These are phyloP conservation scores for Peromyscus melanophrys DNA, from an alignment of 2,797 vertebrate species.

Conservation along the genomic window DNA sequence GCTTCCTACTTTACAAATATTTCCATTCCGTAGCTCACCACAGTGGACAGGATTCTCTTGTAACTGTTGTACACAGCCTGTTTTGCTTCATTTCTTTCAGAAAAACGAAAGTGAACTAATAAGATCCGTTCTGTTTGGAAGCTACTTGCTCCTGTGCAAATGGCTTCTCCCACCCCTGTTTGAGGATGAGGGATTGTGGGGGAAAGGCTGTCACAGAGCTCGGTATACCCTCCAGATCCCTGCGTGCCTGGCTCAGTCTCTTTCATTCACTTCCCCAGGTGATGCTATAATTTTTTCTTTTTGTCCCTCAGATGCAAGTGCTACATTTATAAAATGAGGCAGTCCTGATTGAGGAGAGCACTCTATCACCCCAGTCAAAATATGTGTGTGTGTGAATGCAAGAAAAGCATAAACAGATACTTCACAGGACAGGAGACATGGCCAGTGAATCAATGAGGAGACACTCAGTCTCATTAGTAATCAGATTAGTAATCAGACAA, in stretches of 20 bases:
- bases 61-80: slow-evolving; percentile 30
- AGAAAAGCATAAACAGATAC: neutral
- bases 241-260: neutral
- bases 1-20: slow-evolving; percentile 44
- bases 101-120: slow-evolving; percentile 9
- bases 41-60: slow-evolving; percentile 65
- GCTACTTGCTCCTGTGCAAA: neutral
- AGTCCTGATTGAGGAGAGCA: neutral
- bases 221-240: neutral
- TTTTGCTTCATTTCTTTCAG: slow-evolving; percentile 68
- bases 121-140: neutral
- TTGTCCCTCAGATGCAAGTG: neutral
- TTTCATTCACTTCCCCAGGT: neutral
- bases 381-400: neutral
- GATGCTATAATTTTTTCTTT: neutral
- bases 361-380: neutral
- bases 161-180: neutral
- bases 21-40: slow-evolving; percentile 40
- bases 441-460: neutral
- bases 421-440: neutral
- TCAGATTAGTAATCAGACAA: slow-evolving; percentile 43
- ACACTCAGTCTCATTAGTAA: neutral
- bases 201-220: neutral
- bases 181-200: neutral
- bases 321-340: neutral